These are phyloP conservation scores for Scaptodrosophila latifasciaeformis DNA, from an alignment of 2,888 invertebrate genomes.

Conservation along the genomic window DNA sequence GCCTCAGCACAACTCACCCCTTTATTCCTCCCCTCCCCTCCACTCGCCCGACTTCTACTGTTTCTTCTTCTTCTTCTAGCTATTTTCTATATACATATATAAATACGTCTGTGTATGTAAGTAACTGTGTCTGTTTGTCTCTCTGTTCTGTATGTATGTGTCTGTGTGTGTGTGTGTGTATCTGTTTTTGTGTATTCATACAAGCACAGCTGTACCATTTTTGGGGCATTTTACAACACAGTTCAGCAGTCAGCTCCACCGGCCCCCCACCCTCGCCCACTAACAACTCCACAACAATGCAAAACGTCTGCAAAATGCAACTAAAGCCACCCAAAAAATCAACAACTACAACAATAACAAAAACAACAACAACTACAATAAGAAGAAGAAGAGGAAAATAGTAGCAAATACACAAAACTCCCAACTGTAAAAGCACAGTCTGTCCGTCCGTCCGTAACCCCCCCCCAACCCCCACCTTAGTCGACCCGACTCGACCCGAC, in stretches of 20 bases:
- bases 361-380: too few relatives aligned
- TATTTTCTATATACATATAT: conserved; percentile 41
- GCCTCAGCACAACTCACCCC: too few relatives aligned
- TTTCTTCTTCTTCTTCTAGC: conserved; percentile 3
- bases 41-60: too few relatives aligned
- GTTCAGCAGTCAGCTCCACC: too few relatives aligned
- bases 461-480: not conserved
- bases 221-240: conserved; percentile 62
- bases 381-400: conserved; percentile 26
- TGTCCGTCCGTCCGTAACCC: too few relatives aligned
- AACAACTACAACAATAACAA: too few relatives aligned
- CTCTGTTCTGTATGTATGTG: conserved; percentile 16
- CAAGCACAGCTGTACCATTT: conserved; percentile 27
- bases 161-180: conserved; percentile 13
- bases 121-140: conserved; percentile 31
- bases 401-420: conserved; percentile 8
- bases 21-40: too few relatives aligned
- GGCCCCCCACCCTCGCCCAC: conserved; percentile 29
- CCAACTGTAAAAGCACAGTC: not conserved
- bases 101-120: conserved; percentile 57
- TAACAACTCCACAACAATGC: conserved; percentile 54
- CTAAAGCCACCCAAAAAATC: conserved; percentile 51
- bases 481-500: not conserved
- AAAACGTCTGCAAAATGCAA: conserved; percentile 65
- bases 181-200: conserved; percentile 2